phyloP scores from a whole-genome alignment of 2,888 invertebrate genomes.

The Nipponacmea schrenckii region DNA sequence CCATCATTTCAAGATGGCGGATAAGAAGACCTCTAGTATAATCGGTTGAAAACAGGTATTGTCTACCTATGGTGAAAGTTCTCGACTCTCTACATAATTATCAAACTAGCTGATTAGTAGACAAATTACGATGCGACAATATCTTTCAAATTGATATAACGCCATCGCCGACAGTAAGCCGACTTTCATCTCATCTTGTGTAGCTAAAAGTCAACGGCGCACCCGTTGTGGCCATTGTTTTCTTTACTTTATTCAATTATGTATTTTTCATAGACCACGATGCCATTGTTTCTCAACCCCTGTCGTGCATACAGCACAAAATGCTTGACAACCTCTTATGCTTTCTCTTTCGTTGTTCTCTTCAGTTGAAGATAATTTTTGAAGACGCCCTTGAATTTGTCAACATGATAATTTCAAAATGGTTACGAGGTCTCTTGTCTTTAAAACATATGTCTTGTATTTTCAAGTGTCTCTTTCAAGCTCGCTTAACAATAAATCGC shows the following conservation, averaged over 20 bases:
- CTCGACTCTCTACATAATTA: background rate
- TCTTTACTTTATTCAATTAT: background rate
- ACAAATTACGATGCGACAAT: background rate
- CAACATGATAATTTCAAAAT: background rate
- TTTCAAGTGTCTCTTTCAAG: too few relatives aligned
- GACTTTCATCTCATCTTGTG: background rate
- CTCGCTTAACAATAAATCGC: too few relatives aligned
- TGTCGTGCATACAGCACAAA: background rate
- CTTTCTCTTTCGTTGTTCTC: background rate
- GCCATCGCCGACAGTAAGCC: background rate
- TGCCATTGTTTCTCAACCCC: background rate
- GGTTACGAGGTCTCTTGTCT: too few relatives aligned
- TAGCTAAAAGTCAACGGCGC: background rate
- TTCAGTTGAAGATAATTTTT: background rate
- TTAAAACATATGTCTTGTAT: too few relatives aligned
- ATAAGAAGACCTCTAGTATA: background rate
- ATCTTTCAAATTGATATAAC: background rate
- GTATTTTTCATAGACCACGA: slow-evolving; percentile 3
- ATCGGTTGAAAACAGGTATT: background rate
- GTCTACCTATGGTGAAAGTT: background rate
- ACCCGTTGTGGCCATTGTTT: background rate
- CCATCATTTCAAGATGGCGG: background rate
- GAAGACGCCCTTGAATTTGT: background rate
- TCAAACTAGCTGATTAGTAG: background rate
- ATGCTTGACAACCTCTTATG: background rate